Base-by-base conservation (phyloP, 37 sponge, comb jelly and placozoan genomes). In the Halisarca cf. caerulea region DNA sequence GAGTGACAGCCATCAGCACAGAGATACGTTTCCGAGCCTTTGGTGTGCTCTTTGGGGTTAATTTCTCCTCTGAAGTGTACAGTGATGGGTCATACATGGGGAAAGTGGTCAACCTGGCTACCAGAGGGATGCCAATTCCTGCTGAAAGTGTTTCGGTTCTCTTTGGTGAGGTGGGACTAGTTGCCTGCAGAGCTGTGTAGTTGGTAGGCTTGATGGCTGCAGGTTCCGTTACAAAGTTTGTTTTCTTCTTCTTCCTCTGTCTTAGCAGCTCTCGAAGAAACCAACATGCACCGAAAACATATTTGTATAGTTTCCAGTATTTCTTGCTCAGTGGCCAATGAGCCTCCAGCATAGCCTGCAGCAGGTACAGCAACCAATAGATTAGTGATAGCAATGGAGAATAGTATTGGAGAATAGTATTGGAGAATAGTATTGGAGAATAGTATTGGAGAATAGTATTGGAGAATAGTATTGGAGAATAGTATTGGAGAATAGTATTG, bases 331-430 rank as follows among this genome's bases (percentile, higher is more conserved):
- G 74, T 9, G 93, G 93, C 91, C 96, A 95, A 34, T 32, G 25
- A 20, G 80, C 37, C 61, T 92, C 93, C 79, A 88, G 38, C 64
- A 92, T 82, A 35, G 84, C 89, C 84, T 84, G n/a, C n/a, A n/a
- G n/a, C n/a, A n/a, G 45, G 24, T 80, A 39, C 9, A 80, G 24
- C 25, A 34, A 68, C 28, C 24, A 15, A 61, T n/a, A 44, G n/a
- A n/a, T n/a, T n/a, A n/a, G n/a, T n/a, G n/a, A n/a, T n/a, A n/a
- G n/a, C n/a, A n/a, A 71, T 9, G 59, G 14, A 45, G 30, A 28
- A 32, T 62, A 7, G 7, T 7, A 28, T 15, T 5, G 15, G 6
- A 62, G 18, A 62, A 23, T 62, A 62, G 11, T 6, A 47, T 47
- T 14, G 11, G 51, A 47, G 51, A n/a, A n/a, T n/a, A n/a, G n/a